Percentiles rank a stretch among this genome's conserved stretches.
phyloP scores from a whole-genome alignment of 2,888 invertebrate genomes.

The Oligia fasciuncula region DNA sequence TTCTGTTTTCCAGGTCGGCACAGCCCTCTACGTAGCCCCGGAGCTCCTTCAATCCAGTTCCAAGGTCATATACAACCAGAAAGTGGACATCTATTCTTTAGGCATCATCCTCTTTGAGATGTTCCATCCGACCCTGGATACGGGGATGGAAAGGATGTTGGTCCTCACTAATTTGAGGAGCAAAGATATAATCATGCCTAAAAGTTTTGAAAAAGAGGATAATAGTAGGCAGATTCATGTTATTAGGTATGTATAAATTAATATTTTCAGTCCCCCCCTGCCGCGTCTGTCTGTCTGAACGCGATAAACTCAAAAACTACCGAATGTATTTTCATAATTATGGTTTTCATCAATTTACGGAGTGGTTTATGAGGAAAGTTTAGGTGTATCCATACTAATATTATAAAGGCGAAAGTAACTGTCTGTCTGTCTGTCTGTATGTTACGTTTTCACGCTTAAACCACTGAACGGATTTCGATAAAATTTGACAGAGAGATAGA shows the following conservation, averaged over 20 bases:
- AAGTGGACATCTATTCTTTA: constrained; percentile 96
- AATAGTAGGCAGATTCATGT: constrained; percentile 91
- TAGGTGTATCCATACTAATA: too few relatives aligned
- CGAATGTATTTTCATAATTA: too few relatives aligned
- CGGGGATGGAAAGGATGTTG: constrained; percentile 96
- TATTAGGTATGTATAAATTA: constrained; percentile 86
- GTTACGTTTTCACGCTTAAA: too few relatives aligned
- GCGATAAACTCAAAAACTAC: too few relatives aligned
- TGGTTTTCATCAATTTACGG: too few relatives aligned
- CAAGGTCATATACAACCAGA: constrained; percentile 95
- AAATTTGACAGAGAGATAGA: too few relatives aligned
- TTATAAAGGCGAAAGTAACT: too few relatives aligned
- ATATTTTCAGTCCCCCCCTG: background rate
- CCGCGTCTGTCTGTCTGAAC: too few relatives aligned
- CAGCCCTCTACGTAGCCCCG: constrained; percentile 98
- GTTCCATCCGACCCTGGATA: constrained; percentile 95
- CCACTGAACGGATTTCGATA: too few relatives aligned
- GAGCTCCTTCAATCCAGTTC: constrained; percentile 93
- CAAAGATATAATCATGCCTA: constrained; percentile 93
- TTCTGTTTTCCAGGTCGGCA: constrained; percentile 93
- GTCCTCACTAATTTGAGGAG: constrained; percentile 93
- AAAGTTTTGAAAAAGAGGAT: constrained; percentile 90
- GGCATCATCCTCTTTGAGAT: constrained; percentile 99
- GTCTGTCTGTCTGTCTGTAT: too few relatives aligned
- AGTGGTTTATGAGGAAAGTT: too few relatives aligned